These are phyloP conservation scores for Balaeniceps rex DNA, from an alignment of 2,113 vertebrate species.

Conservation along the genomic window DNA sequence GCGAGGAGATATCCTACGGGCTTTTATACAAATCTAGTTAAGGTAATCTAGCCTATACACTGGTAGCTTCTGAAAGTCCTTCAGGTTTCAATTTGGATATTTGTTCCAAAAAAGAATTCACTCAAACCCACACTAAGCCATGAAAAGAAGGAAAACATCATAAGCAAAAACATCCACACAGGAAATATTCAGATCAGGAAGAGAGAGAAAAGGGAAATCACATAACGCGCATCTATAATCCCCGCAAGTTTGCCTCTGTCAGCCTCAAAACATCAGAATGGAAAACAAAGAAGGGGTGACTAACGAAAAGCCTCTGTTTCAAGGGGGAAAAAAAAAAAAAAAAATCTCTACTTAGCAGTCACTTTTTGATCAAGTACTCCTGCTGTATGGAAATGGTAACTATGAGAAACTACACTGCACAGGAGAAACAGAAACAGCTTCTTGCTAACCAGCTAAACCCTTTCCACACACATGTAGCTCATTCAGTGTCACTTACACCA, in stretches of 20 bases:
- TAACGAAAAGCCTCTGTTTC: background rate
- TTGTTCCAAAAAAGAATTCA: background rate
- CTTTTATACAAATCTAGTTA: background rate
- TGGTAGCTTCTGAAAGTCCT: background rate
- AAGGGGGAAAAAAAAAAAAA: background rate
- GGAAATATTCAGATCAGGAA: background rate
- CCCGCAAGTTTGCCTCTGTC: background rate
- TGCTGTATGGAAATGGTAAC: background rate
- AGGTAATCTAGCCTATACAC: background rate
- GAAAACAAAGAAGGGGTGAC: conserved; percentile 1
- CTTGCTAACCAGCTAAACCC: background rate
- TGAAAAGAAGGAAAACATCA: background rate
- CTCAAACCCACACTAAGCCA: background rate
- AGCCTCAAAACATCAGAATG: background rate
- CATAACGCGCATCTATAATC: background rate
- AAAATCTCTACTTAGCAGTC: background rate
- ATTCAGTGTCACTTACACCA: background rate
- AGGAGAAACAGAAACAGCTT: background rate
- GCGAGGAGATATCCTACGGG: background rate
- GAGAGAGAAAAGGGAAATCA: background rate
- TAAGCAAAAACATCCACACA: background rate
- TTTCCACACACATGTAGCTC: background rate
- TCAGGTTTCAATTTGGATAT: background rate
- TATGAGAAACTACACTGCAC: background rate
- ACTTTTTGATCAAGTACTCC: background rate